Conservation (phyloP, 2,797 vertebrate genomes). For the Dermochelys coriacea region DNA sequence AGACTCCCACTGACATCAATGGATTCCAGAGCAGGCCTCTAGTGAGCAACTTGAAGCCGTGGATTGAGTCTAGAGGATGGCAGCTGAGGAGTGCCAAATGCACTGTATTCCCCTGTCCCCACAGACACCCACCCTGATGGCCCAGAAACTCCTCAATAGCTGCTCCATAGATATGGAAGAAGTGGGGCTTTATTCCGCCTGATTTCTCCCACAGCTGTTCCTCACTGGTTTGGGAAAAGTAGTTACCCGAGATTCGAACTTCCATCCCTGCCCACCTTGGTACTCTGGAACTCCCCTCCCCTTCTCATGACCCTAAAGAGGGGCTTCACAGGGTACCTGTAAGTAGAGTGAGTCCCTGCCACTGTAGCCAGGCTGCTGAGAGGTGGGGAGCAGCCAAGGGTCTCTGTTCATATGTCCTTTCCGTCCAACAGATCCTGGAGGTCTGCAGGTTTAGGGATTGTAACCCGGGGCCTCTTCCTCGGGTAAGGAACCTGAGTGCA, state of each 20-base stretch:
- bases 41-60: not conserved
- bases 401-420: not conserved
- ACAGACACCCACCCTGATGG: not conserved
- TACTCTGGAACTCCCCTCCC: not conserved
- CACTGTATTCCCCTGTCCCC: not conserved
- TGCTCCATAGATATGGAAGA: not conserved
- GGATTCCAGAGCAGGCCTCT: not conserved
- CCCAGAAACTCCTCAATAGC: not conserved
- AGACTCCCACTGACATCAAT: not conserved
- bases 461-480: not conserved
- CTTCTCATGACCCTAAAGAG: not conserved
- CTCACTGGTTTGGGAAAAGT: not conserved
- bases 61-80: not conserved
- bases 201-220: not conserved
- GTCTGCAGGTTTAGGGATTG: not conserved
- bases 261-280: not conserved
- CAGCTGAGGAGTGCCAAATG: not conserved
- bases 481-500: not conserved
- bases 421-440: not conserved
- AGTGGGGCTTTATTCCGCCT: not conserved
- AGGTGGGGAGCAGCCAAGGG: not conserved
- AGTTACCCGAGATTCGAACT: not conserved
- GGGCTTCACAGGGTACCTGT: not conserved
- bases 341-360: not conserved
- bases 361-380: not conserved